A percentile compares a stretch with the other conserved stretches of the same genome.
phyloP scores from a whole-genome alignment of 2,888 invertebrate species.

The Andrena camellia region DNA sequence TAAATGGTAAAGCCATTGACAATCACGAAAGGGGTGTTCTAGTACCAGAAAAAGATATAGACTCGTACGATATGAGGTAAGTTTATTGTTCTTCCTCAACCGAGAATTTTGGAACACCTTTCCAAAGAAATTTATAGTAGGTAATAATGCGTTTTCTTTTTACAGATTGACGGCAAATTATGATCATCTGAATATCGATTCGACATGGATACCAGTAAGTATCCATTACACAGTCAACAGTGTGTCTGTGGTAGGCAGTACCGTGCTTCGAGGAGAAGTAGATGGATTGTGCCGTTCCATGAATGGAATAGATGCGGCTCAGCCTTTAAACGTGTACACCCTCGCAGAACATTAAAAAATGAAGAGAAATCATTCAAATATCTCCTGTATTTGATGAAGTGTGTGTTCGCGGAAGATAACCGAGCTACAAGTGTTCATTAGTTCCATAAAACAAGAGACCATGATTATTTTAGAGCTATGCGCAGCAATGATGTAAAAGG shows the following conservation, averaged over 20 bases:
- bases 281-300: slow-evolving; percentile 76
- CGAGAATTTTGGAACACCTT: no score
- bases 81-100: background rate
- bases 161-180: slow-evolving; percentile 65
- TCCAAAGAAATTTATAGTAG: background rate
- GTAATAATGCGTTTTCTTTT: slow-evolving; percentile 1
- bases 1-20: slow-evolving; percentile 54
- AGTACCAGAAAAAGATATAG: slow-evolving; percentile 48
- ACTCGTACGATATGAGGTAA: slow-evolving; percentile 57
- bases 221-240: slow-evolving; percentile 61
- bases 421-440: slow-evolving; percentile 12
- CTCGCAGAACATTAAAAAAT: slow-evolving; percentile 45
- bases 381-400: background rate
- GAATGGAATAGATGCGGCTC: slow-evolving; percentile 65
- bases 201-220: slow-evolving; percentile 52
- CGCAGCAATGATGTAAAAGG: slow-evolving; percentile 16
- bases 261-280: slow-evolving; percentile 65
- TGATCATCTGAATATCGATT: slow-evolving; percentile 61
- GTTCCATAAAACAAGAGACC: slow-evolving; percentile 4
- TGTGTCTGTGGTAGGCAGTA: slow-evolving; percentile 60
- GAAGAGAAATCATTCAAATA: slow-evolving; percentile 9
- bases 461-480: background rate
- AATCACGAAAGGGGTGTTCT: slow-evolving; percentile 57
- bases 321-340: slow-evolving; percentile 60
- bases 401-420: background rate